A percentile compares a stretch with the other conserved stretches of the same genome.
Evolutionary conservation across 1,140 invertebrate genomes (phyloP).

Genomic region (Drosophila bocki): DNA sequence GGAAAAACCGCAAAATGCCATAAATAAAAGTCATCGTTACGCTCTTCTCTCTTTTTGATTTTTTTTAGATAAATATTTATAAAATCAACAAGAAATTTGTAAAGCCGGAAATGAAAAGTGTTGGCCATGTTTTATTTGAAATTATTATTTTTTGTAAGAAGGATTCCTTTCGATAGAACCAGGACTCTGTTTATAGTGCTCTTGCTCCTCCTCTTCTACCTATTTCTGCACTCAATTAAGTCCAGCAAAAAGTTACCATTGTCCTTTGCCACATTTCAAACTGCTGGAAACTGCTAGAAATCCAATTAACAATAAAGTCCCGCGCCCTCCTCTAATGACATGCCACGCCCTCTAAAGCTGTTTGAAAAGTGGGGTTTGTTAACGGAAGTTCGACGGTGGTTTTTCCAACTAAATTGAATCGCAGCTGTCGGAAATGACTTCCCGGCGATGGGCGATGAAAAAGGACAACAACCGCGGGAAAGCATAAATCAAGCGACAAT

Average conservation of each 20-base stretch:
- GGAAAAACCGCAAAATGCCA: slow-evolving; percentile 13
- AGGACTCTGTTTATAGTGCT: background rate
- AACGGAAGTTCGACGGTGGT: slow-evolving; percentile 20
- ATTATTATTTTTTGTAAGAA: no score
- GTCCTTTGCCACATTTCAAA: slow-evolving; percentile 8
- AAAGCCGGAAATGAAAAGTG: slow-evolving; percentile 15
- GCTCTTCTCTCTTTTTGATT: background rate
- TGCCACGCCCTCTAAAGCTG: slow-evolving; percentile 27
- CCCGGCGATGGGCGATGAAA: background rate
- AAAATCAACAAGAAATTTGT: slow-evolving; percentile 7
- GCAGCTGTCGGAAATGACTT: slow-evolving; percentile 20
- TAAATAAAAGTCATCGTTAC: slow-evolving; percentile 5
- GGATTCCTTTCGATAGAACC: no score
- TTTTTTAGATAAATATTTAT: slow-evolving; percentile 10
- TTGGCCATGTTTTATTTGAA: no score
- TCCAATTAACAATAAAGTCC: slow-evolving; percentile 52
- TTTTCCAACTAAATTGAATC: slow-evolving; percentile 31
- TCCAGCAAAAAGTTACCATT: slow-evolving; percentile 29
- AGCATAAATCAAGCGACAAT: slow-evolving; percentile 41
- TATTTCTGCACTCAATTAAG: slow-evolving; percentile 32
- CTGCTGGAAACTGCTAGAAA: slow-evolving; percentile 14
- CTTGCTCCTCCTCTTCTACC: background rate
- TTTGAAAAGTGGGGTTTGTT: slow-evolving; percentile 21
- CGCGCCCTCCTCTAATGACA: slow-evolving; percentile 24
- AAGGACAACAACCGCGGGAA: background rate